Conservation (phyloP, 2,113 vertebrate species). For the Myotis davidii region DNA sequence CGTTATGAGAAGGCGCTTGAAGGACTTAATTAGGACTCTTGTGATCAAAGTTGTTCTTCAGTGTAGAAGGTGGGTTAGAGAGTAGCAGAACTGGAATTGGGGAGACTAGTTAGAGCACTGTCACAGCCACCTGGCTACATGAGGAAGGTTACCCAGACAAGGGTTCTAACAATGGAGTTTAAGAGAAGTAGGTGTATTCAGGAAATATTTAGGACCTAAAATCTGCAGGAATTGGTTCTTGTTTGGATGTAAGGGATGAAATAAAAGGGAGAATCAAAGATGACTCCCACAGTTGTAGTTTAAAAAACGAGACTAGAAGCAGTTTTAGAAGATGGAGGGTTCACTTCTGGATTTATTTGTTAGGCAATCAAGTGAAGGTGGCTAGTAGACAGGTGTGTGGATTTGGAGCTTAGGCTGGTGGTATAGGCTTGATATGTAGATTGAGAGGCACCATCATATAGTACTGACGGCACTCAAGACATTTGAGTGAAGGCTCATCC, state of each 20-base stretch:
- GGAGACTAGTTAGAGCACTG: not conserved
- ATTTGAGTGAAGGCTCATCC: not conserved
- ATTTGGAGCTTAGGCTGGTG: not conserved
- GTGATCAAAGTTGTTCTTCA: not conserved
- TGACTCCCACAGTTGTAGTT: not conserved
- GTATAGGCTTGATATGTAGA: not conserved
- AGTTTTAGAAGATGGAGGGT: not conserved
- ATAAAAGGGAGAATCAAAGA: not conserved
- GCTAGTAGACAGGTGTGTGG: not conserved
- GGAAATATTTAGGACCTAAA: not conserved
- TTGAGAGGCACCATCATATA: not conserved
- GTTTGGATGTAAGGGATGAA: not conserved
- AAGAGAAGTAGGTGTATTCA: not conserved
- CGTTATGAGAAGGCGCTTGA: not conserved
- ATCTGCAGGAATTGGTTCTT: conserved; percentile 5
- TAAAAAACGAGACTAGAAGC: not conserved
- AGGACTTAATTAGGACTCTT: not conserved
- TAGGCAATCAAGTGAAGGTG: not conserved
- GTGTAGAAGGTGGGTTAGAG: not conserved
- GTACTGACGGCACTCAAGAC: not conserved
- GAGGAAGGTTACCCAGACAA: not conserved
- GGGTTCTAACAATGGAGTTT: not conserved
- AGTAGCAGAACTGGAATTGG: not conserved
- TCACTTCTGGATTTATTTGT: conserved; percentile 29
- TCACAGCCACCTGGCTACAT: not conserved